These are phyloP conservation scores for Gymnobelideus leadbeateri DNA, from an alignment of 2,113 vertebrate genomes.

Conservation along the genomic window DNA sequence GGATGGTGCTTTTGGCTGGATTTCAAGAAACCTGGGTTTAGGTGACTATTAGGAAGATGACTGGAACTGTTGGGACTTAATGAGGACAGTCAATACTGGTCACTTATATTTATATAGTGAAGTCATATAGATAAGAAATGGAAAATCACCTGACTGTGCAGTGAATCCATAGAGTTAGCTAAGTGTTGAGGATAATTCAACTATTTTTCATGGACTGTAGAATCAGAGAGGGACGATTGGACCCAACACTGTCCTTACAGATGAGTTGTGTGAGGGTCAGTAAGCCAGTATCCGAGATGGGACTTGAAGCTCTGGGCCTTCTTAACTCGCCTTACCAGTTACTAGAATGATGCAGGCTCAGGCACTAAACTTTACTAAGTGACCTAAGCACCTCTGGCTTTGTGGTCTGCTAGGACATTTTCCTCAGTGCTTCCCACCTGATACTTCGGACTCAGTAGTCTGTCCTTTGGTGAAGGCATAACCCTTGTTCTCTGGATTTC, in stretches of 20 bases:
- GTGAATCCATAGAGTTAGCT: not conserved
- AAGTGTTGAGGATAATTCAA: not conserved
- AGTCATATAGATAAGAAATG: not conserved
- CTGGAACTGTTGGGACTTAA: not conserved
- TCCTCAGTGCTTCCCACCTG: not conserved
- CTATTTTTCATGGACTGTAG: not conserved
- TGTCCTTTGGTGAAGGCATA: not conserved
- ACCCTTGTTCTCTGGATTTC: not conserved
- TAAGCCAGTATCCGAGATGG: not conserved
- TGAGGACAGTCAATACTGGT: not conserved
- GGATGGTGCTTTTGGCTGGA: not conserved
- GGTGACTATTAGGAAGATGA: not conserved
- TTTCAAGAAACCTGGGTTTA: not conserved
- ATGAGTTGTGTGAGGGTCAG: not conserved
- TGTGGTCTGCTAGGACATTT: not conserved
- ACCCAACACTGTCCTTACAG: no score
- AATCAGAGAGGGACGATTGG: no score
- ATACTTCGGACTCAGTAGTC: not conserved
- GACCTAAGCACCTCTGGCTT: not conserved
- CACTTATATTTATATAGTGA: not conserved
- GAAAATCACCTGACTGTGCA: not conserved
- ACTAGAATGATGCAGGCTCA: constrained; percentile 7
- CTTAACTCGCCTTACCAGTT: not conserved
- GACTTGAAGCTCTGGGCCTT: not conserved
- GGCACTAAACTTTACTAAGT: not conserved